Evolutionary conservation across 2,888 invertebrate species (phyloP), one percentile per base, ranked within the genome.

Genomic region (Tetheella fluctuosa): DNA sequence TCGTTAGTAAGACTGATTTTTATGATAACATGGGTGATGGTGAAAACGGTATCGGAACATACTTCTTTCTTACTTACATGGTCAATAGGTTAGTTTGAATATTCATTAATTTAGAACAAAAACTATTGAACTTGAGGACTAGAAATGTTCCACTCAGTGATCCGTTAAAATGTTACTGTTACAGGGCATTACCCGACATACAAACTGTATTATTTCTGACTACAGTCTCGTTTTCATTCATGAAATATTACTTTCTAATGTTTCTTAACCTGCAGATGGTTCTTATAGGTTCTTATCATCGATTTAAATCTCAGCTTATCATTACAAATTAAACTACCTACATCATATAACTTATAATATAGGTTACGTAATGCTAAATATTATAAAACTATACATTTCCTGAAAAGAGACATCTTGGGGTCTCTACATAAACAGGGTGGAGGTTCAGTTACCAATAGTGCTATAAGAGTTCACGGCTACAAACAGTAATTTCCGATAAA

Each of bases 81-180:
- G 48, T 48, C 48, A 48, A 20, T 48, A 48, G 48, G 48, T 48
- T 48, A 10, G 20, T 48, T 48, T 48, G 48, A 48, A 48, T 48
- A 48, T 48, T 48, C 48, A 48, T 20, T 48, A 48, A 48, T 48
- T 48, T 17, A 20, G 48, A 20, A 48, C 48, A 48, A 48, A 48
- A 48, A 48, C 20, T 48, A 48, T 48, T 48, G 48, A 48, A 48
- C 48, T 48, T 48, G 48, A 20, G 20, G 17, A 20, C 48, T 20
- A 20, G 48, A 48, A 48, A 48, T 48, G 48, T 48, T 48, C 48
- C 48, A 48, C 10, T 48, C 48, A 20, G n/a, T 10, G 20, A 2
- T 48, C 48, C 48, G 48, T 48, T 48, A 48, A 20, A 48, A 20
- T 20, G 48, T 48, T 48, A 48, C 20, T 48, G 20, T 48, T 48